Base-by-base conservation (phyloP, 1,140 invertebrate species). In the Monomorium pharaonis region DNA sequence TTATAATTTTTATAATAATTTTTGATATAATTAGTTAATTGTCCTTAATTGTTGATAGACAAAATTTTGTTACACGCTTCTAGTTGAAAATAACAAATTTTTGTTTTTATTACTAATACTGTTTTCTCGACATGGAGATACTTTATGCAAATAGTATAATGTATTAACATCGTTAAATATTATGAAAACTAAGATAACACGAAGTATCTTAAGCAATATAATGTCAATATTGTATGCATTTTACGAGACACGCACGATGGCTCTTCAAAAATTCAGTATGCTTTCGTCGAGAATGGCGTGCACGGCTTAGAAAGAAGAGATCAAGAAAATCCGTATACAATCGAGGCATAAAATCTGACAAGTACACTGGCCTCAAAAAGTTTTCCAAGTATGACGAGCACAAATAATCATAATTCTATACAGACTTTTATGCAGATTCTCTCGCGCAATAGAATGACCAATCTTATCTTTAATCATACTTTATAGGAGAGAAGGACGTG, bases 241-340 rank as follows among this genome's bases (percentile, higher is more conserved):
- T 56, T 42, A 27, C 30, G 60, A 51, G 47, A 67, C 47, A 14
- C 27, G 30, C 16, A 60, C 27, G 24, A 60, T 24, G 9, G 27
- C 30, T 80, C n/a, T 65, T 78, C 1, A 80, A 80, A 80, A 80
- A 80, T 80, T 80, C 47, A 80, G 30, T 30, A 51, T 54, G 76
- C 60, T 80, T 67, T 54, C 44, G 60, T 44, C 60, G 60, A 67
- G 44, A 80, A 49, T 67, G 44, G 58, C 47, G 54, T 42, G 33
- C 30, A 16, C 14, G 76, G 76, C 27, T 80, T 51, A 80, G 44
- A 76, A 60, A 62, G 56, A 63, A 78, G 44, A 77, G 75, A 47
- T 77, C 75, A 62, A 58, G 76, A 42, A 80, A 80, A 80, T 80
- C 76, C 76, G 62, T 67, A 37, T 21, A 54, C 62, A 62, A 67